Evolutionary conservation across 1,140 invertebrate genomes (phyloP), one percentile per base, ranked within the genome.

Genomic region (Manduca sexta): DNA sequence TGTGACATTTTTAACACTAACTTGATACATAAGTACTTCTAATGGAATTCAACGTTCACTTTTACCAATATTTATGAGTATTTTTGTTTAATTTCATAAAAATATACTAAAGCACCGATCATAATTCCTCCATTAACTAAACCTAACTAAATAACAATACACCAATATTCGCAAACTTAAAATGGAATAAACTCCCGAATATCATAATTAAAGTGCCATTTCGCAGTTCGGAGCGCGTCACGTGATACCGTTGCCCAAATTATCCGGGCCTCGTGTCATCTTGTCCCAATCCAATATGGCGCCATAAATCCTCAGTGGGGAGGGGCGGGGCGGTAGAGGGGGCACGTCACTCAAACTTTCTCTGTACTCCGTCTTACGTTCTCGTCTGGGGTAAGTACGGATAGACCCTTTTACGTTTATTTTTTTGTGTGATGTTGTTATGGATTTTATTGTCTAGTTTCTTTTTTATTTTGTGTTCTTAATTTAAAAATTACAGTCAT

Each of bases 201-300:
- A 81, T 83, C 74, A 85, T 83, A 85, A 85, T 85, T 83, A 85
- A 85, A 85, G 74, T 74, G 73, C 70, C 76, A 72, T 85, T 80
- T 67, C 75, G 60, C 67, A 72, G 76, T 74, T 77, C 60, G 64
- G 65, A 68, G 53, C 66, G 66, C 66, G 78, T 82, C 75, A 81
- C 80, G 74, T 80, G 81, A 81, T 73, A 73, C 73, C 78, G 77
- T 82, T 84, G 78, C 80, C 82, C 82, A 85, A 85, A 85, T 85
- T 85, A 85, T 85, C 82, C 82, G 75, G 67, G 78, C 80, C 76
- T 78, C 76, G 82, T 82, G 82, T 85, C 82, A 85, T 85, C 80
- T 85, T 85, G 82, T 83, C 79, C 79, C 80, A 81, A 85, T 85
- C 82, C 82, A 85, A 85, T 85, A 85, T 84, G 80, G 82, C 82